Conservation (phyloP, 2,888 invertebrate species). For the Drosophila sordidula region DNA sequence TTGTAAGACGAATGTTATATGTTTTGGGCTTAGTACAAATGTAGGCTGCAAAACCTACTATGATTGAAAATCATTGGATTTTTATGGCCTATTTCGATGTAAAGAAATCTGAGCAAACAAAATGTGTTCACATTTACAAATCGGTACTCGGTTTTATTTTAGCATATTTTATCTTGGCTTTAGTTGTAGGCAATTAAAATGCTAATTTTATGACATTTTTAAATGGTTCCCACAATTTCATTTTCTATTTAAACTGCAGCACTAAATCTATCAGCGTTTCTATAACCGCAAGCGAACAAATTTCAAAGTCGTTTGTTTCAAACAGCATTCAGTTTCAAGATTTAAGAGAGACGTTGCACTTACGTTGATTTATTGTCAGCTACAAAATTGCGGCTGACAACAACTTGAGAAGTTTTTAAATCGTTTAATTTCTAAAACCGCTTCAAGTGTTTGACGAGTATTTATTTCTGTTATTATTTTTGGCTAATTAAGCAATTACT, state of each 20-base stretch:
- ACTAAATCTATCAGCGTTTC: slow-evolving; percentile 41
- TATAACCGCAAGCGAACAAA: slow-evolving; percentile 6
- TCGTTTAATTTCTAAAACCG: slow-evolving; percentile 17
- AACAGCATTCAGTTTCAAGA: slow-evolving; percentile 26
- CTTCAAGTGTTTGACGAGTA: slow-evolving; percentile 1
- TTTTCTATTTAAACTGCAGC: slow-evolving; percentile 29
- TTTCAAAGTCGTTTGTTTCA: slow-evolving; percentile 39
- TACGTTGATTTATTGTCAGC: slow-evolving; percentile 46
- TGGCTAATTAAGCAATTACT: slow-evolving; percentile 17
- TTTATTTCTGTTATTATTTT: slow-evolving; percentile 2
- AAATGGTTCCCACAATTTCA: slow-evolving; percentile 52
- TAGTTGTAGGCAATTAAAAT: slow-evolving; percentile 17
- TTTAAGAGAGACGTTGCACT: slow-evolving; percentile 33
- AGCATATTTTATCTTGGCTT: background rate
- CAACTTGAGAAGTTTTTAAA: slow-evolving; percentile 24
- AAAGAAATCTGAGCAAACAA: background rate
- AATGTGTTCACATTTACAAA: background rate
- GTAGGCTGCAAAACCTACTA: background rate
- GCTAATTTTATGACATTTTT: slow-evolving; percentile 34
- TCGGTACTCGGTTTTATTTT: background rate
- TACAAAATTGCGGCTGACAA: slow-evolving; percentile 11
- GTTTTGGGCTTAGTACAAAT: background rate
- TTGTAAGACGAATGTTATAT: slow-evolving; percentile 3
- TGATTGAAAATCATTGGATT: background rate
- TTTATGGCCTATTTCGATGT: slow-evolving; percentile 1